Base-by-base conservation (phyloP, 2,113 vertebrate species). In the Glaucomys volans region DNA sequence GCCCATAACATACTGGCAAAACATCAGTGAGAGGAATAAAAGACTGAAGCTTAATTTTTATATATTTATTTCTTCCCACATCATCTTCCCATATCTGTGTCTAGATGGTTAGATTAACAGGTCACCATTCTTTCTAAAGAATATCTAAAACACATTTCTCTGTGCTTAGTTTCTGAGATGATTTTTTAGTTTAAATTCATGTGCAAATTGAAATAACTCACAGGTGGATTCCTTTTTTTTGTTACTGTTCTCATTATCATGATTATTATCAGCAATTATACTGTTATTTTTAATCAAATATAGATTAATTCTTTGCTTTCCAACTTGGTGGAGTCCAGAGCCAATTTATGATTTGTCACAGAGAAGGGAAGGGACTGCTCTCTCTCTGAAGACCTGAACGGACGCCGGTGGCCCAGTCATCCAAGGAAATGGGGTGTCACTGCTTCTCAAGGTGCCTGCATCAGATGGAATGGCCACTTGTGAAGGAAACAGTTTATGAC, bases 221-320 rank as follows among this genome's bases (percentile, higher is more conserved):
- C 88, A 94, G 93, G 93, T 97, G 87, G 91, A 30, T 96, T 96
- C 87, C 66, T 96, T 94, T 97, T 97, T 62, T 95, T 81, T 90
- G 79, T 96, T 97, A 96, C 75, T 92, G 47, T 89, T 96, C 86
- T 97, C 79, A 95, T 96, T 93, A 97, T 84, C 87, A 87, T 95
- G 86, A 93, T 96, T 95, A 95, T 97, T 94, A 97, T 94, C 95
- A 95, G 95, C 92, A 97, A 96, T 96, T 97, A 96, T 85, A 94
- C 47, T 95, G 89, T 93, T 96, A 95, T 95, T 98, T 97, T 91
- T 59, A 97, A 97, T 94, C 96, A 97, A 97, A 95, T 95, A 91
- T 84, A 93, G 87, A 86, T 95, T 93, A 94, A 95, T 96, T 94
- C 24, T 96, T 90, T 91, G 69, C 88, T 96, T 94, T 94, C 75